These are phyloP conservation scores for Drosophila robusta DNA, from an alignment of 2,888 invertebrate genomes.

Conservation along the genomic window DNA sequence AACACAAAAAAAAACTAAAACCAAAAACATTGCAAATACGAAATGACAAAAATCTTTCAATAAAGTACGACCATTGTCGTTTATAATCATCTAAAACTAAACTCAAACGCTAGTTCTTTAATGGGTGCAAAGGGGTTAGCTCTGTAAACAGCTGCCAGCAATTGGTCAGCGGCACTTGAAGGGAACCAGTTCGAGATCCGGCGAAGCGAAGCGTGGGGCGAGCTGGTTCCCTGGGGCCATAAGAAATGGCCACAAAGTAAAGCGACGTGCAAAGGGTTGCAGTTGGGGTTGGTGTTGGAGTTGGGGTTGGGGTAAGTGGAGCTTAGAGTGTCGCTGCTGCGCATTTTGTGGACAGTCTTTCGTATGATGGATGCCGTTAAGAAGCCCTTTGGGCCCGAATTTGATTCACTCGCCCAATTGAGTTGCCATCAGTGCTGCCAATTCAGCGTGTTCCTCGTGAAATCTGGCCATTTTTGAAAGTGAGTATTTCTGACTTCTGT, in stretches of 20 bases:
- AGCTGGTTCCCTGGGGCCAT: constrained; percentile 21
- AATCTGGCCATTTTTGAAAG: neutral
- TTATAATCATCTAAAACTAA: constrained; percentile 80
- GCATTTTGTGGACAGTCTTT: constrained; percentile 39
- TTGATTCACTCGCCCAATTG: constrained; percentile 43
- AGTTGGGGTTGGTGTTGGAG: neutral
- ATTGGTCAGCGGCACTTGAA: constrained; percentile 27
- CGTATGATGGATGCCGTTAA: constrained; percentile 48
- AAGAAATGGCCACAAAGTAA: constrained; percentile 9
- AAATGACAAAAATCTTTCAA: constrained; percentile 73
- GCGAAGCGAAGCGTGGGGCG: neutral
- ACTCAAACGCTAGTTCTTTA: constrained; percentile 21
- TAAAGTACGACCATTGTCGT: constrained; percentile 82
- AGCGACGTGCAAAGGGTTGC: constrained; percentile 36
- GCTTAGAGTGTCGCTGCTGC: constrained; percentile 32
- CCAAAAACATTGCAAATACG: constrained; percentile 42
- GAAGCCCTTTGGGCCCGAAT: constrained; percentile 28
- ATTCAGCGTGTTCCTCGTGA: neutral
- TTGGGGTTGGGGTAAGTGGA: constrained; percentile 7
- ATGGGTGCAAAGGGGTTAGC: neutral
- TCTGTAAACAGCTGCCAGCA: constrained; percentile 14
- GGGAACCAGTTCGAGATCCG: constrained; percentile 2
- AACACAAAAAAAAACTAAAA: constrained; percentile 55
- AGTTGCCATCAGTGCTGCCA: constrained; percentile 2
- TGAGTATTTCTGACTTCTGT: too few species aligned